Evolutionary conservation across 2,888 invertebrate genomes (phyloP).

Genomic region (Drosophila dives): DNA sequence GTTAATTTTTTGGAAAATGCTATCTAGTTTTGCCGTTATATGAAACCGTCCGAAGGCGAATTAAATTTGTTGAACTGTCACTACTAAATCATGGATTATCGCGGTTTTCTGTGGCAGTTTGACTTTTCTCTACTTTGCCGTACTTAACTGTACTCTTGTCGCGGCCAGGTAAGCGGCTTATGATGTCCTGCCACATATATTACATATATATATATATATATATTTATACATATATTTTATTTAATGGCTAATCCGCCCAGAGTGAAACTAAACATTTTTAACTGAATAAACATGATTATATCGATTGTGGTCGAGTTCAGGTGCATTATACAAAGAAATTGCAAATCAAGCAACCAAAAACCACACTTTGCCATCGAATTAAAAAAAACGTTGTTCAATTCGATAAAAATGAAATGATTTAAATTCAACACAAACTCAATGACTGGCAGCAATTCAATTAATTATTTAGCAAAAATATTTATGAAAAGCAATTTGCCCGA

Average conservation of each 20-base stretch:
- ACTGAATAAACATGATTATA: constrained; percentile 13
- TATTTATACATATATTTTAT: background rate
- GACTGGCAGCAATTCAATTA: constrained; percentile 54
- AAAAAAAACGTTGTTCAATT: constrained; percentile 28
- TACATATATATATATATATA: background rate
- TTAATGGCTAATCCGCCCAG: background rate
- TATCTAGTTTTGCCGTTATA: background rate
- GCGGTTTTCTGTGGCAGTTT: background rate
- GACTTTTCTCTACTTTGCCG: background rate
- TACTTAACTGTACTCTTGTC: background rate
- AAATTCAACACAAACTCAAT: constrained; percentile 39
- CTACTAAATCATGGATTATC: constrained; percentile 16
- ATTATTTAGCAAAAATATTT: constrained; percentile 10
- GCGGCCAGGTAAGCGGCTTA: constrained; percentile 16
- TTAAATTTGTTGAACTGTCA: background rate
- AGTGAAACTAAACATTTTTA: constrained; percentile 15
- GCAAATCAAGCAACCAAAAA: constrained; percentile 17
- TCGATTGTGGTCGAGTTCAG: background rate
- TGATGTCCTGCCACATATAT: too few species aligned
- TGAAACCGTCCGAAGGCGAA: background rate
- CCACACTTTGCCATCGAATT: constrained; percentile 11
- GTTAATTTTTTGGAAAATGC: background rate
- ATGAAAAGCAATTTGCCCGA: constrained; percentile 19
- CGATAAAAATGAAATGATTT: constrained; percentile 42
- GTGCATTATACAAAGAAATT: constrained; percentile 19